Base-by-base conservation (phyloP, 2,113 vertebrate genomes). In the Oceanodroma tethys region DNA sequence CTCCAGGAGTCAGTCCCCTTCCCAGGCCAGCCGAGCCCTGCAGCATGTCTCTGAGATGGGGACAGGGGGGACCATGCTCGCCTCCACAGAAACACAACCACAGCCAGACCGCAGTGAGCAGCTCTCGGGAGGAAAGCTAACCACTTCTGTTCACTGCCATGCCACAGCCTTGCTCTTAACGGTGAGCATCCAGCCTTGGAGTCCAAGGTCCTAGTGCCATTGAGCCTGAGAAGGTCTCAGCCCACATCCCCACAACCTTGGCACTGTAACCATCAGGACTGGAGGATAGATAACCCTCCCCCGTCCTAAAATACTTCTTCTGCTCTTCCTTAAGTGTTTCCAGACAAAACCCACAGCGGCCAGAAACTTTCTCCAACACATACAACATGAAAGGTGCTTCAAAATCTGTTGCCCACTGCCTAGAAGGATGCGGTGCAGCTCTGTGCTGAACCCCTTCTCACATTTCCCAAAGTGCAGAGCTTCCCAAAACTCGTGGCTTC, bases 1-100 rank as follows among this genome's bases (percentile, higher is more conserved):
- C 29, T 34, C 25, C 26, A 42, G 50, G 26, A 58, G 20, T 22
- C 48, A 50, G 68, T 42, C 4, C 32, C 60, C 43, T 52, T 66
- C 60, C 32, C 60, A 29, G 53, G 11, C 22, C 50, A 74, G 36
- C 25, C 2, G 4, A 81, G 78, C 43, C 43, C 26, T 27, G 11
- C 22, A 43, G 17, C 1, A 0, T 36, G 43, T 20, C 60, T 48
- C 30, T 4, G 21, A 81, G 32, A 43, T 34, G 52, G 43, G 30
- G 36, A 42, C 17, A 19, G 45, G 2, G 1, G n/a, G 40, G 42
- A 71, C 40, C 9, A 42, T 1, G 0, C 14, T 56, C 2, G 0
- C n/a, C 63, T 42, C 42, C 40, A 22, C 14, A 26, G 34, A 67
- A 53, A 45, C 19, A 45, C n/a, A 55, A 19, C 26, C 62, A 55